Conservation (phyloP, 2,888 invertebrate genomes). For the Carpatolechia fugitivella region DNA sequence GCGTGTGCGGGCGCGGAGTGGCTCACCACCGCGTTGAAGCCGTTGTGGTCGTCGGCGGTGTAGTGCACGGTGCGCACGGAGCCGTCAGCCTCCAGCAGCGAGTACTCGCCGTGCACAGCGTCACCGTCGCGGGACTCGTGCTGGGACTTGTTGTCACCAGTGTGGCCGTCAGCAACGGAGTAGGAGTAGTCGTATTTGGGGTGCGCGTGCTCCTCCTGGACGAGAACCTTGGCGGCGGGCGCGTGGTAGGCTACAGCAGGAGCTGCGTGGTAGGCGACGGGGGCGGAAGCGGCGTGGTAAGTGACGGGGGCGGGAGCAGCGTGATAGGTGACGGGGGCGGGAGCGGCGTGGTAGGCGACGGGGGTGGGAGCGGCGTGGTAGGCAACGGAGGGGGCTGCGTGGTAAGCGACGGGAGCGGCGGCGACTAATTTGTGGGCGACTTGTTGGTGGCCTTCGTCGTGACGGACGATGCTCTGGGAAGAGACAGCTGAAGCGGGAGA, state of each 20-base stretch:
- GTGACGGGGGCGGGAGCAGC: constrained; percentile 31
- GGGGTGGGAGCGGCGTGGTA: constrained; percentile 30
- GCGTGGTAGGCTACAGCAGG: constrained; percentile 38
- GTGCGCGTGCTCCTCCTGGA: constrained; percentile 66
- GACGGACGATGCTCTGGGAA: constrained; percentile 56
- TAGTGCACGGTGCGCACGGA: constrained; percentile 75
- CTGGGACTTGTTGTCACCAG: constrained; percentile 81
- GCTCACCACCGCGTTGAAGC: constrained; percentile 68
- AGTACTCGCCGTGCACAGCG: constrained; percentile 78
- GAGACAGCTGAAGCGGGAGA: constrained; percentile 41
- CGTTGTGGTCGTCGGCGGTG: constrained; percentile 75
- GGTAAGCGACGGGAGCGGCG: constrained; percentile 31
- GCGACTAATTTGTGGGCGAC: constrained; percentile 19
- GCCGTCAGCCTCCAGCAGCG: constrained; percentile 70
- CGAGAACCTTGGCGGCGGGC: constrained; percentile 39
- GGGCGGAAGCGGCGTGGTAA: constrained; percentile 29
- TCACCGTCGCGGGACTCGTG: constrained; percentile 80
- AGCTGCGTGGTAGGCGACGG: constrained; percentile 30
- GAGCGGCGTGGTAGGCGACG: constrained; percentile 33
- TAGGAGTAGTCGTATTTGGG: constrained; percentile 80
- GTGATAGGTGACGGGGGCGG: constrained; percentile 33
- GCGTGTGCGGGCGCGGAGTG: constrained; percentile 52
- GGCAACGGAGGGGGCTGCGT: constrained; percentile 27
- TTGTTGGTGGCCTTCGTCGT: constrained; percentile 30
- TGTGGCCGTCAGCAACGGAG: constrained; percentile 78